A percentile compares a stretch with the other conserved stretches of the same genome.
These are phyloP conservation scores for Pachyuromys duprasi DNA, from an alignment of 2,797 vertebrate species.

Conservation along the genomic window DNA sequence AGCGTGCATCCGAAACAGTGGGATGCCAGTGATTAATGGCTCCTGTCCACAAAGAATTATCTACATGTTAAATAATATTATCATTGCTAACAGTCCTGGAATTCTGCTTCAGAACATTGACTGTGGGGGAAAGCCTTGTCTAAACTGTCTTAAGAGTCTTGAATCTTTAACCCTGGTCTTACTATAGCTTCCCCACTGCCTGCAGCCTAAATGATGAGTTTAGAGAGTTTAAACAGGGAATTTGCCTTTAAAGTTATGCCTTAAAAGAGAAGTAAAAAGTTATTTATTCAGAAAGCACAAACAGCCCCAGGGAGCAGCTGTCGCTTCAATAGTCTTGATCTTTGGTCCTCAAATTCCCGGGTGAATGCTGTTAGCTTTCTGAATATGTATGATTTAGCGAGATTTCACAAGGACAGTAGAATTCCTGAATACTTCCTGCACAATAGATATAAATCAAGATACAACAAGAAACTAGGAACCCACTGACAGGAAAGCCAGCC, in stretches of 20 bases:
- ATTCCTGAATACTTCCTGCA: conserved; percentile 19
- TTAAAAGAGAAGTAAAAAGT: conserved; percentile 20
- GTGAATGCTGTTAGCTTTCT: background rate
- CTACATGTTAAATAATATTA: conserved; percentile 62
- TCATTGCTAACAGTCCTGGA: conserved; percentile 54
- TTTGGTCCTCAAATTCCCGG: background rate
- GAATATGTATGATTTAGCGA: background rate
- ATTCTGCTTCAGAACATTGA: conserved; percentile 55
- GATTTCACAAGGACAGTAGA: background rate
- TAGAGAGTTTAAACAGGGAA: background rate
- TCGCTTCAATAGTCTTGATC: background rate
- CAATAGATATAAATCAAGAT: background rate
- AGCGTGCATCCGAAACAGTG: background rate
- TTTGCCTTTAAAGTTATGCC: conserved; percentile 34
- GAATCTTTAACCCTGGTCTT: conserved; percentile 23
- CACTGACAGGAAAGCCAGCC: background rate
- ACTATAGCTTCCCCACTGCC: conserved; percentile 17
- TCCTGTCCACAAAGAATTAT: conserved; percentile 63
- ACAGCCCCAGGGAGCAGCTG: background rate
- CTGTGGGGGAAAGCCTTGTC: conserved; percentile 38
- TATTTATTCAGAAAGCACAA: conserved; percentile 44
- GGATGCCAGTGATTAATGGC: conserved; percentile 53
- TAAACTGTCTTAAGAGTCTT: conserved; percentile 52
- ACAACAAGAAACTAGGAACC: background rate
- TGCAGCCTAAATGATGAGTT: background rate